These are phyloP conservation scores for Cygnus atratus DNA, from an alignment of 2,113 vertebrate species.

Conservation along the genomic window DNA sequence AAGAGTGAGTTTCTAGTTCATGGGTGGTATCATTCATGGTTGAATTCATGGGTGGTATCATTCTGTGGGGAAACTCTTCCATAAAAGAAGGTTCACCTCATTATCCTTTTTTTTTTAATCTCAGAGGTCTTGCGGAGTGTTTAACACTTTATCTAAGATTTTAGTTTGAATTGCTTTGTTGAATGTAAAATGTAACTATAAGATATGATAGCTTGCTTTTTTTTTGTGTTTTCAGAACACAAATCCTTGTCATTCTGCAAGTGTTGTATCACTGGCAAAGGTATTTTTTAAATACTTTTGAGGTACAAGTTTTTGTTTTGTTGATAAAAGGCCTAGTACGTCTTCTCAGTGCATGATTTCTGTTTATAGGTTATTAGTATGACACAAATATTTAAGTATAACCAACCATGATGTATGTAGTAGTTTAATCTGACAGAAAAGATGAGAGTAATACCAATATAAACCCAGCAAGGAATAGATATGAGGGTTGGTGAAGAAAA, in stretches of 20 bases:
- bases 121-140: background rate
- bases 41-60: background rate
- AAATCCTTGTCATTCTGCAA: background rate
- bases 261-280: background rate
- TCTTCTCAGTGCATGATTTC: background rate
- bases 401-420: background rate
- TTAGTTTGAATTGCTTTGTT: background rate
- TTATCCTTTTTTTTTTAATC: background rate
- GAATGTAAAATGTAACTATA: background rate
- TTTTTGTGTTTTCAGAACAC: background rate
- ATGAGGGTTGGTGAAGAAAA: background rate
- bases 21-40: background rate
- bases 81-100: background rate
- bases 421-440: background rate
- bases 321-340: background rate
- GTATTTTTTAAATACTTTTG: background rate
- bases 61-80: background rate
- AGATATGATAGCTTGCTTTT: accelerated
- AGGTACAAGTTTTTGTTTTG: background rate
- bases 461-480: background rate
- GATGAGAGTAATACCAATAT: background rate
- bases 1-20: background rate
- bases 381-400: background rate
- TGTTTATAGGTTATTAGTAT: background rate
- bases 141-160: background rate